These are phyloP conservation scores for Uria lomvia DNA, from an alignment of 2,113 vertebrate species.

Conservation along the genomic window DNA sequence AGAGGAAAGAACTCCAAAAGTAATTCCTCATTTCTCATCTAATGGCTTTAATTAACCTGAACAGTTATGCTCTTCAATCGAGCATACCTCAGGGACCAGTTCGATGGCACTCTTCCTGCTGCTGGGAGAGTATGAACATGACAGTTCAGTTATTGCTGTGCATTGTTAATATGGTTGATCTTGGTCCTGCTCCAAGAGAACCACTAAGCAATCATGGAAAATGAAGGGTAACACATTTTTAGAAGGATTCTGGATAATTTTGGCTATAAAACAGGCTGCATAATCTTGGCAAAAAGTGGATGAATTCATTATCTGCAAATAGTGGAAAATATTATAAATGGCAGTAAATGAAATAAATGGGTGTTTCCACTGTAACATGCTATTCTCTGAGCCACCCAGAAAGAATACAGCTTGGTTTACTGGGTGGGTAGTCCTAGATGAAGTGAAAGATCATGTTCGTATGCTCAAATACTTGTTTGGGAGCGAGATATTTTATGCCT, in stretches of 20 bases:
- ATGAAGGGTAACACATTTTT: conserved; percentile 74
- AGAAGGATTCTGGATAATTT: conserved; percentile 73
- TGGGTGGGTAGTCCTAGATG: conserved; percentile 67
- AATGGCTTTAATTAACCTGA: conserved; percentile 59
- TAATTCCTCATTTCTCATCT: conserved; percentile 47
- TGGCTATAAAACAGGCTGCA: conserved; percentile 69
- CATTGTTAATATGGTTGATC: conserved; percentile 74
- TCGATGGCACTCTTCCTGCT: conserved; percentile 11
- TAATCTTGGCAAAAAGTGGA: conserved; percentile 75
- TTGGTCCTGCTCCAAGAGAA: conserved; percentile 69
- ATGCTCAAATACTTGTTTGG: conserved; percentile 44
- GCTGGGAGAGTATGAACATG: conserved; percentile 39
- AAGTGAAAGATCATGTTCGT: conserved; percentile 66
- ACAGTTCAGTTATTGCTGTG: conserved; percentile 70
- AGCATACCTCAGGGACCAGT: conserved; percentile 33
- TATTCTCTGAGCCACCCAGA: conserved; percentile 79
- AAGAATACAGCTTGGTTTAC: conserved; percentile 73
- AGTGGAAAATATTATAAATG: conserved; percentile 84
- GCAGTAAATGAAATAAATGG: conserved; percentile 82
- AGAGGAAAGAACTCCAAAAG: conserved; percentile 12
- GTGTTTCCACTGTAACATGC: conserved; percentile 78
- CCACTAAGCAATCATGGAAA: conserved; percentile 72
- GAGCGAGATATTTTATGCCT: conserved; percentile 54
- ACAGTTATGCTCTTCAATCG: conserved; percentile 29
- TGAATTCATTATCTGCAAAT: conserved; percentile 80